Conservation (phyloP, 2,797 vertebrate species). For the Mastacembelus armatus region DNA sequence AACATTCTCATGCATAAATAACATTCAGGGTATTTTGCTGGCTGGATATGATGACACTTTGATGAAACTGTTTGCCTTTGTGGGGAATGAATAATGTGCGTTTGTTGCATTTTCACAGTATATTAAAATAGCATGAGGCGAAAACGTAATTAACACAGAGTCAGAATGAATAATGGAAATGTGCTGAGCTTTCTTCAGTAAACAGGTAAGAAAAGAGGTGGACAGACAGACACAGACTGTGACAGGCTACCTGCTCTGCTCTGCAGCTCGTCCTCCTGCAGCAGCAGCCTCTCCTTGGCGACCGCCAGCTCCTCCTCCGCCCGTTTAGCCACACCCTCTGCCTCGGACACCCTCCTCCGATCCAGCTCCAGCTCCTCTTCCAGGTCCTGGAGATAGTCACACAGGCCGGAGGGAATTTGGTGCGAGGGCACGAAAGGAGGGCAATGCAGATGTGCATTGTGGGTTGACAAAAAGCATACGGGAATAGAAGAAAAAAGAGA, state of each 20-base stretch:
- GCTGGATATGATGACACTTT: conserved; percentile 57
- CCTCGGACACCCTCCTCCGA: conserved; percentile 83
- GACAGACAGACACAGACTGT: conserved; percentile 2
- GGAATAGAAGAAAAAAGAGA: conserved; percentile 14
- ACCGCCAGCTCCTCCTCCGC: conserved; percentile 88
- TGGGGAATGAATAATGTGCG: conserved; percentile 54
- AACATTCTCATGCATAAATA: conserved; percentile 46
- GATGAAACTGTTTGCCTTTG: conserved; percentile 59
- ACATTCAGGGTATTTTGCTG: conserved; percentile 47
- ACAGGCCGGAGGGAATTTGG: neutral
- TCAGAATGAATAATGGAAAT: conserved; percentile 50
- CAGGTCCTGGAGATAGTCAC: conserved; percentile 82
- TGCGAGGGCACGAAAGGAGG: conserved; percentile 4
- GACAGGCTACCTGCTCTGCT: conserved; percentile 85
- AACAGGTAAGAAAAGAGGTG: conserved; percentile 25
- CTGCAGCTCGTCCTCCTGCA: conserved; percentile 87
- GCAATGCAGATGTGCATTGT: conserved; percentile 4
- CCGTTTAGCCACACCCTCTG: conserved; percentile 84
- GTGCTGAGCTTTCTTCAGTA: conserved; percentile 16
- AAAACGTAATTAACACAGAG: conserved; percentile 51
- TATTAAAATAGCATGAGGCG: conserved; percentile 32
- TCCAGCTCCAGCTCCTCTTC: conserved; percentile 88
- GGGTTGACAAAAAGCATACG: conserved; percentile 1
- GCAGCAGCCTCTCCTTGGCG: conserved; percentile 87
- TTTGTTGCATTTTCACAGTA: conserved; percentile 58